A percentile compares a stretch with the other conserved stretches of the same genome.
These are phyloP conservation scores for Aphaenogaster rudis DNA, from an alignment of 1,140 invertebrate genomes.

Conservation along the genomic window DNA sequence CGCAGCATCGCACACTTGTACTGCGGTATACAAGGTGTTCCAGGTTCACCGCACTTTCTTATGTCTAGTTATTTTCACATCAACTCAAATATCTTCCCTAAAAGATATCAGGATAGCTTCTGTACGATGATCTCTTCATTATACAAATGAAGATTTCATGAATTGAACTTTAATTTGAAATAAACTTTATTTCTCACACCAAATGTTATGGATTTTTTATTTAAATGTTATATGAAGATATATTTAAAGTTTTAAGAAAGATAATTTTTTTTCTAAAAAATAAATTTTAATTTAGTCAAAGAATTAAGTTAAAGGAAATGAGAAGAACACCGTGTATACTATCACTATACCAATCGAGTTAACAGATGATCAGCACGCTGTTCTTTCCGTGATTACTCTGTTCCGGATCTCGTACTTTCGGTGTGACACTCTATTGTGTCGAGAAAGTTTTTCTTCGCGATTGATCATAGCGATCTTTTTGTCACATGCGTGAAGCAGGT, in stretches of 20 bases:
- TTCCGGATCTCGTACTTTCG: slow-evolving; percentile 40
- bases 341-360: neutral
- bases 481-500: slow-evolving; percentile 42
- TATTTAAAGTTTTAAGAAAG: neutral
- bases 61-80: neutral
- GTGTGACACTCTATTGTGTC: slow-evolving; percentile 54
- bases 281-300: neutral
- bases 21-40: slow-evolving; percentile 4
- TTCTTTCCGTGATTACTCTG: slow-evolving; percentile 26
- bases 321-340: neutral
- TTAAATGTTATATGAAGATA: neutral
- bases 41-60: slow-evolving; percentile 22
- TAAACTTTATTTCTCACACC: neutral
- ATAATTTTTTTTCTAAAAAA: neutral
- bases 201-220: neutral
- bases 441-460: slow-evolving; percentile 50
- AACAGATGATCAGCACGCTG: neutral
- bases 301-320: neutral
- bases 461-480: slow-evolving; percentile 23
- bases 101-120: neutral
- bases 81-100: neutral
- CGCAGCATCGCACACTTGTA: slow-evolving; percentile 36
- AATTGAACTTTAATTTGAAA: neutral
- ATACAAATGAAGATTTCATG: neutral
- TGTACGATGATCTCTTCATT: neutral